Evolutionary conservation across 2,797 vertebrate species (phyloP).

Genomic region (Huso huso): DNA sequence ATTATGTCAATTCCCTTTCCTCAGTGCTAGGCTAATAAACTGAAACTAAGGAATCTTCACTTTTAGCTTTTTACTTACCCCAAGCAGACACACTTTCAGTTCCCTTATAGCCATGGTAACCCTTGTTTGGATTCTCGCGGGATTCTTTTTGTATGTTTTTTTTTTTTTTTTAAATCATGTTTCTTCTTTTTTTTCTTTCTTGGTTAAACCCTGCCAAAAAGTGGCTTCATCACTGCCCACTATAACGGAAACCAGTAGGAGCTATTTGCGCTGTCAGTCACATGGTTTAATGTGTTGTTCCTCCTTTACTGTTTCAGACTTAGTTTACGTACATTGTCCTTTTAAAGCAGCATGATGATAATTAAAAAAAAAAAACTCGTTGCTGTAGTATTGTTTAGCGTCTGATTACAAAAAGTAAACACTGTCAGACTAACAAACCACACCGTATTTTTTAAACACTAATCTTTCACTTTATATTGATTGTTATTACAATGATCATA

Average conservation of each 20-base stretch:
- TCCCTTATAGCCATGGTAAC: conserved; percentile 82
- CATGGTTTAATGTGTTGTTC: conserved; percentile 22
- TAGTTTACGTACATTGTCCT: background rate
- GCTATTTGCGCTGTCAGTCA: conserved; percentile 28
- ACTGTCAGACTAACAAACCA: too few relatives aligned
- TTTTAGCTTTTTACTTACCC: conserved; percentile 68
- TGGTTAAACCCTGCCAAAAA: background rate
- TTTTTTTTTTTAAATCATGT: conserved; percentile 40
- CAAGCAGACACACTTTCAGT: conserved; percentile 94
- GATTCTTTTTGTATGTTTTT: conserved; percentile 32
- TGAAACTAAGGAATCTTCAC: conserved; percentile 1
- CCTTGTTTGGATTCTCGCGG: conserved; percentile 19
- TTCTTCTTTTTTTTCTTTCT: conserved; percentile 29
- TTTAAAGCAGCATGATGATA: background rate
- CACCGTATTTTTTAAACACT: too few relatives aligned
- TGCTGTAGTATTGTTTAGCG: too few relatives aligned
- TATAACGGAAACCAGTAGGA: conserved; percentile 41
- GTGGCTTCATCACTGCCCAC: conserved; percentile 26
- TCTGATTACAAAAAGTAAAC: too few relatives aligned
- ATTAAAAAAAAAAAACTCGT: background rate
- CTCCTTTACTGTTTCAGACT: background rate
- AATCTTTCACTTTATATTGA: too few relatives aligned
- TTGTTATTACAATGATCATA: too few relatives aligned
- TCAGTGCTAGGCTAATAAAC: too few relatives aligned
- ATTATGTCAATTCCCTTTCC: too few relatives aligned